A percentile compares a stretch with the other conserved stretches of the same genome.
phyloP scores from a whole-genome alignment of 1,140 invertebrate genomes.

The Scaptomyza montana region DNA sequence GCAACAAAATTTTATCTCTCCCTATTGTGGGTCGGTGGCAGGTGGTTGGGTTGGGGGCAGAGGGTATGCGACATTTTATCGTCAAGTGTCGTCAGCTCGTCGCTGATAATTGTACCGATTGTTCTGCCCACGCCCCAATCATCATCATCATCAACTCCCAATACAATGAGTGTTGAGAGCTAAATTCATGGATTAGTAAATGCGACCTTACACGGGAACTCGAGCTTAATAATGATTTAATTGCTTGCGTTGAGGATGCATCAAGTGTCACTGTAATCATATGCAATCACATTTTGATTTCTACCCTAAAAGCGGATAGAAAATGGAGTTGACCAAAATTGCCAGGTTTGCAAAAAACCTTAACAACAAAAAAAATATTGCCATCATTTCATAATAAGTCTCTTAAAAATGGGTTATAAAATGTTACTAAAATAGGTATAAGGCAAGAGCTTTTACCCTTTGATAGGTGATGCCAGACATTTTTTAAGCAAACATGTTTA shows the following conservation, averaged over 20 bases:
- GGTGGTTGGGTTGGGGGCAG: background rate
- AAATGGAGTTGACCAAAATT: background rate
- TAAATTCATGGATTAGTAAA: slow-evolving; percentile 7
- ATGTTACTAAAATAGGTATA: background rate
- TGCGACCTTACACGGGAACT: slow-evolving; percentile 12
- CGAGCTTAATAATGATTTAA: slow-evolving; percentile 65
- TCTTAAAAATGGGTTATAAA: background rate
- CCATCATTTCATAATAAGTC: background rate
- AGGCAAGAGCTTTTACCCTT: too few species aligned
- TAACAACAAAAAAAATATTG: background rate
- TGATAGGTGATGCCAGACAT: too few species aligned
- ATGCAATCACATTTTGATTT: background rate
- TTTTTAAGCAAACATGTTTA: too few species aligned
- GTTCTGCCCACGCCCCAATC: slow-evolving; percentile 52
- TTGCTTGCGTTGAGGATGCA: slow-evolving; percentile 42
- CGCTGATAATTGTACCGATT: slow-evolving; percentile 66
- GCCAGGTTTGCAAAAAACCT: background rate
- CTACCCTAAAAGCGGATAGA: background rate
- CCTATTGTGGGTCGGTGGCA: slow-evolving; percentile 6
- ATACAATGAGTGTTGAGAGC: background rate
- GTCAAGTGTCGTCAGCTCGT: slow-evolving; percentile 69
- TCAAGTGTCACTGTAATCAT: slow-evolving; percentile 25
- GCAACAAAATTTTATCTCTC: slow-evolving; percentile 76
- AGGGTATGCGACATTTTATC: slow-evolving; percentile 39
- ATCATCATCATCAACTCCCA: slow-evolving; percentile 22